Percentiles rank a stretch among this genome's conserved stretches.
phyloP scores from a whole-genome alignment of 2,797 vertebrate species.

The Pangasius macronema region DNA sequence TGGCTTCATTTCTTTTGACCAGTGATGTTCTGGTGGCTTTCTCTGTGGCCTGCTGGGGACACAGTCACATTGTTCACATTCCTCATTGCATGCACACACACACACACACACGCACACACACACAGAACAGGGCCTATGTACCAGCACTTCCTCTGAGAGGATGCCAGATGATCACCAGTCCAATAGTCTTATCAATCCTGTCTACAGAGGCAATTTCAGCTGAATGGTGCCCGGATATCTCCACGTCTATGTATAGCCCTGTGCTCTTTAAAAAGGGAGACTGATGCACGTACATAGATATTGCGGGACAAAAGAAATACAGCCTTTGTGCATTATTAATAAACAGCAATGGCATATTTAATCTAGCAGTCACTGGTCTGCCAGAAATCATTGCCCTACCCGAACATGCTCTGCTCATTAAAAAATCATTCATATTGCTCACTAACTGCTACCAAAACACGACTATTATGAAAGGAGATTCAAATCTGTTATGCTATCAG shows the following conservation, averaged over 20 bases:
- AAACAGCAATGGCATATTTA: slow-evolving; percentile 51
- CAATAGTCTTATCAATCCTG: slow-evolving; percentile 6
- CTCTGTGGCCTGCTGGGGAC: not conserved
- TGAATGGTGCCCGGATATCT: not conserved
- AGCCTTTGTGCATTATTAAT: slow-evolving; percentile 55
- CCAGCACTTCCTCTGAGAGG: slow-evolving; percentile 13
- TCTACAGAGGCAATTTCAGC: slow-evolving; percentile 5
- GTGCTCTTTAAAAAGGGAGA: slow-evolving; percentile 21
- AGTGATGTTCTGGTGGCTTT: not conserved
- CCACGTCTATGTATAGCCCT: not conserved
- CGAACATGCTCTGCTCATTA: slow-evolving; percentile 55
- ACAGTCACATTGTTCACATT: not conserved
- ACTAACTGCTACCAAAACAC: slow-evolving; percentile 47
- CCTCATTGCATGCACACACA: not conserved
- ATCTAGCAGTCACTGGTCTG: slow-evolving; percentile 48
- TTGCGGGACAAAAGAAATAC: slow-evolving; percentile 24
- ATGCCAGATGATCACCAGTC: not conserved
- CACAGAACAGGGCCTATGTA: not conserved
- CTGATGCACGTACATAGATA: slow-evolving; percentile 12
- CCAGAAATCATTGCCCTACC: slow-evolving; percentile 46
- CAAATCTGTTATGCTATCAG: slow-evolving; percentile 23
- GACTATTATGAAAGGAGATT: slow-evolving; percentile 22
- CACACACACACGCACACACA: not conserved
- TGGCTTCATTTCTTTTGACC: slow-evolving; percentile 10
- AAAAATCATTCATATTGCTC: slow-evolving; percentile 54